A percentile compares a stretch with the other conserved stretches of the same genome.
phyloP scores from a whole-genome alignment of 2,113 vertebrate genomes.

The Acanthisitta chloris region DNA sequence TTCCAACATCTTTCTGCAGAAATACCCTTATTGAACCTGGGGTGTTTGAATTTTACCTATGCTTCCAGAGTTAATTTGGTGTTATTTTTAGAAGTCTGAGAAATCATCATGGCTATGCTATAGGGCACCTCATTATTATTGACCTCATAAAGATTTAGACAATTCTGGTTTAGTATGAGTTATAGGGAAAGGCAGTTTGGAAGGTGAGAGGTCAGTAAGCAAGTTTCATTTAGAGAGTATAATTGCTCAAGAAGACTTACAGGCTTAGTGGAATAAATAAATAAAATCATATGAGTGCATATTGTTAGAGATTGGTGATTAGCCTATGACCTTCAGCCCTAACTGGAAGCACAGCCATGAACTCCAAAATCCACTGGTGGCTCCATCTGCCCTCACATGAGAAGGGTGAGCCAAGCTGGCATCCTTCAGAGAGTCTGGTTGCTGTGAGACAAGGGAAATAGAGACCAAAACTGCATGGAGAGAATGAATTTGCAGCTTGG shows the following conservation, averaged over 20 bases:
- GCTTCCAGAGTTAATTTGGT: neutral
- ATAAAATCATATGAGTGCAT: neutral
- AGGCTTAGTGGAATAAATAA: neutral
- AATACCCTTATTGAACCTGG: neutral
- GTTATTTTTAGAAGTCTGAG: neutral
- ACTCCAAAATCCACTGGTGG: neutral
- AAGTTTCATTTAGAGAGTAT: neutral
- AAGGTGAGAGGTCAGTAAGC: neutral
- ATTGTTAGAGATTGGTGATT: neutral
- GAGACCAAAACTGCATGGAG: neutral
- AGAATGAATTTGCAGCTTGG: neutral
- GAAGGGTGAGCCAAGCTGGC: fast-evolving
- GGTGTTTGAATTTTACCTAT: neutral
- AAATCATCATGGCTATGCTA: neutral
- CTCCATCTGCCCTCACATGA: neutral
- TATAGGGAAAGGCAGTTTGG: neutral
- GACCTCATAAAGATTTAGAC: neutral
- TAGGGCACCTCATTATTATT: neutral
- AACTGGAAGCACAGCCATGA: neutral
- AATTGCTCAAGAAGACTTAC: neutral
- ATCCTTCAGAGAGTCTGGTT: neutral
- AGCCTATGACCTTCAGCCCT: neutral
- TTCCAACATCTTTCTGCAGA: neutral
- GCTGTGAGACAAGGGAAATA: neutral
- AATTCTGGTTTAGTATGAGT: neutral